phyloP scores from a whole-genome alignment of 2,113 vertebrate genomes.

The Misgurnus mizolepis region DNA sequence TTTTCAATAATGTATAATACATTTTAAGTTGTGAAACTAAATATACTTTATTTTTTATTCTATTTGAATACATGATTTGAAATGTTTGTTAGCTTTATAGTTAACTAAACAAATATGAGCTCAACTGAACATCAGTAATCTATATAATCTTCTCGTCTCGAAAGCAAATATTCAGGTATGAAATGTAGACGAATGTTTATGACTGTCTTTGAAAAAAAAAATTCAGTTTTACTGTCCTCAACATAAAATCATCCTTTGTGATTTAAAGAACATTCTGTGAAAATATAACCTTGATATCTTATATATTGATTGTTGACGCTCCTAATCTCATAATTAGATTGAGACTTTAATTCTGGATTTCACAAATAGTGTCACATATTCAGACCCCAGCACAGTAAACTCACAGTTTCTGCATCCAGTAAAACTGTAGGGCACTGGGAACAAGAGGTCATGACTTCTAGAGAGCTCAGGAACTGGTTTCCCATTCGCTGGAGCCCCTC shows the following conservation, averaged over 20 bases:
- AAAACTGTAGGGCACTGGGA: constrained; percentile 95
- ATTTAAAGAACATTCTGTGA: no score
- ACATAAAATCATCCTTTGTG: no score
- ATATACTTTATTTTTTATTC: no score
- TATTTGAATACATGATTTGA: background rate
- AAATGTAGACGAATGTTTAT: background rate
- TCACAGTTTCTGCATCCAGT: constrained; percentile 97
- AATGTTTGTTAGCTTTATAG: background rate
- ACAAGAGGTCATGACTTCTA: constrained; percentile 90
- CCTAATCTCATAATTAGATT: no score
- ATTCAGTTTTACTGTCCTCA: no score
- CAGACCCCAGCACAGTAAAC: constrained; percentile 18
- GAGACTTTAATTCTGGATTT: no score
- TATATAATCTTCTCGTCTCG: background rate
- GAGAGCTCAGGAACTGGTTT: constrained; percentile 91
- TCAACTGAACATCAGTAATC: background rate
- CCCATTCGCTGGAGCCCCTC: constrained; percentile 90
- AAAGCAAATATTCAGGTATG: background rate
- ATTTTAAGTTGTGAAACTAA: no score
- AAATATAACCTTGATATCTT: no score
- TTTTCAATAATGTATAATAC: no score
- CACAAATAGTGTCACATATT: no score
- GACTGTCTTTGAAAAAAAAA: no score
- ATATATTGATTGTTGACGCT: no score
- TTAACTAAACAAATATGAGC: background rate